A percentile compares a stretch with the other conserved stretches of the same genome.
Conservation (phyloP, 2,888 invertebrate species). For the Lasioglossum villosulum region DNA sequence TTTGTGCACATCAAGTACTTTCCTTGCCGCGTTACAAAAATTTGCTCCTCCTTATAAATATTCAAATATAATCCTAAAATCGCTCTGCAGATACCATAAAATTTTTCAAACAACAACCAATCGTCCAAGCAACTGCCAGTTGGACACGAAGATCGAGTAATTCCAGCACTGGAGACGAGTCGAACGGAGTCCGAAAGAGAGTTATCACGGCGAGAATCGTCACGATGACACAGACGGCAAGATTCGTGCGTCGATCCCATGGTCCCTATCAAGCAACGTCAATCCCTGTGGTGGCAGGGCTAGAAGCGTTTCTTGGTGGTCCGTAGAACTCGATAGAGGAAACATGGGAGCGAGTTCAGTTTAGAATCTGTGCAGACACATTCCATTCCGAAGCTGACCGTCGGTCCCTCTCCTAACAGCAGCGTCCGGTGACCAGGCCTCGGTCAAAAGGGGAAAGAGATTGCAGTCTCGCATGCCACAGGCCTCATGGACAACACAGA, state of each 20-base stretch:
- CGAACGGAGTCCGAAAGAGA: background rate
- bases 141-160: too few species aligned
- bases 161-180: background rate
- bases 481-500: slow-evolving; percentile 50
- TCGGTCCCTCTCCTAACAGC: slow-evolving; percentile 70
- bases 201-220: slow-evolving; percentile 16
- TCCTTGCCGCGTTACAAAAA: too few species aligned
- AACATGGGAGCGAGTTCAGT: slow-evolving; percentile 76
- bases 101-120: background rate
- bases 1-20: too few species aligned
- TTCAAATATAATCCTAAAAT: too few species aligned
- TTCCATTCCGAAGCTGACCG: slow-evolving; percentile 82
- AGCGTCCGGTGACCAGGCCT: slow-evolving; percentile 81
- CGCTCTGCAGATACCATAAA: too few species aligned
- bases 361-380: slow-evolving; percentile 83
- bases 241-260: slow-evolving; percentile 41
- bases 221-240: slow-evolving; percentile 24
- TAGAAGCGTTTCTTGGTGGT: slow-evolving; percentile 76
- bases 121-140: background rate
- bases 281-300: slow-evolving; percentile 53
- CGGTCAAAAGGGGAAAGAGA: slow-evolving; percentile 80
- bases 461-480: slow-evolving; percentile 80
- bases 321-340: slow-evolving; percentile 69
- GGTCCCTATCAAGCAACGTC: slow-evolving; percentile 46
- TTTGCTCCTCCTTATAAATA: too few species aligned